Evolutionary conservation across 2,888 invertebrate species (phyloP).

Genomic region (Nymphalis urticae): DNA sequence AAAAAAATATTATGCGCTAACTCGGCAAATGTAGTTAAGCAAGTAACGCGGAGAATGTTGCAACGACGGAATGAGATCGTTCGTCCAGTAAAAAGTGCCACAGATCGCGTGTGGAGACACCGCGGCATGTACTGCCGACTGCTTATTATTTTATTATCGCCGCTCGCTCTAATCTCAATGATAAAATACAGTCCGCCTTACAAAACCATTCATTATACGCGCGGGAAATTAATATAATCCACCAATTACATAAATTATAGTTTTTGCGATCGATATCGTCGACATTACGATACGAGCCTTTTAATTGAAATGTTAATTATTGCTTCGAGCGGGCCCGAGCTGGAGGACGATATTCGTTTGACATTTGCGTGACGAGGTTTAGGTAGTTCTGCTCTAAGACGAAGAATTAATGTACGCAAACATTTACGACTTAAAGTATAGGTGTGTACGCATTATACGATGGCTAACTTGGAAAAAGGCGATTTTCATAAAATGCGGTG

Average conservation of each 20-base stretch:
- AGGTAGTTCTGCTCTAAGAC: not conserved
- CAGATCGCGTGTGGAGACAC: conserved; percentile 16
- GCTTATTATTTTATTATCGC: conserved; percentile 27
- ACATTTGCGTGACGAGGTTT: conserved; percentile 10
- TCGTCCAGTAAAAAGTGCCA: conserved; percentile 18
- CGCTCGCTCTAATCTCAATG: conserved; percentile 13
- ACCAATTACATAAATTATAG: conserved; percentile 22
- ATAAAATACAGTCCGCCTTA: conserved; percentile 9
- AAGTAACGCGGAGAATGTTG: conserved; percentile 20
- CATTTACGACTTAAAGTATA: not conserved
- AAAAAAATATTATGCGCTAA: conserved; percentile 52
- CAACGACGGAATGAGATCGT: conserved; percentile 8
- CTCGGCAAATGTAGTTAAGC: conserved; percentile 29
- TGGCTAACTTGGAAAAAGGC: too few species aligned
- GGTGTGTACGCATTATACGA: too few species aligned
- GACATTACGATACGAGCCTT: not conserved
- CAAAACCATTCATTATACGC: conserved; percentile 6
- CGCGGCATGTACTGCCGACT: conserved; percentile 13
- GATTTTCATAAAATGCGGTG: too few species aligned
- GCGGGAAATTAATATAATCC: conserved; percentile 3
- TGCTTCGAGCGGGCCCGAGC: not conserved
- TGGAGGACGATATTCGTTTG: not conserved
- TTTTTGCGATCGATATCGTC: conserved; percentile 18
- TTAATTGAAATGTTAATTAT: conserved; percentile 17
- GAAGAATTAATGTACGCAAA: not conserved